Percentiles rank a stretch among this genome's conserved stretches.
Conservation (phyloP, 92 coral and sea anemone species). For the Hydrozoanthus gracilis region DNA sequence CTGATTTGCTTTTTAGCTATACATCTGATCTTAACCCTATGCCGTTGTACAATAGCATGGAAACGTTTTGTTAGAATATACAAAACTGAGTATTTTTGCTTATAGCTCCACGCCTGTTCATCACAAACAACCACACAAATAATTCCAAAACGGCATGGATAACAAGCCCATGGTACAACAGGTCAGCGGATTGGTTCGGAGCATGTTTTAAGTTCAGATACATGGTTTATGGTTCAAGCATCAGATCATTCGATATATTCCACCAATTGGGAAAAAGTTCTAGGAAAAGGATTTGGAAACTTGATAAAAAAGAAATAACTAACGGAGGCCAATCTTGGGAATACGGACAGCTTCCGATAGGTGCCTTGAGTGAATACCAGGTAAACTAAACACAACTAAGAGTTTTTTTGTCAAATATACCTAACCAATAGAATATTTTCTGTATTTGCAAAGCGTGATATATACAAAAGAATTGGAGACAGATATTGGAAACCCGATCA, state of each 20-base stretch:
- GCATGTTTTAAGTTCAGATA: constrained; percentile 65
- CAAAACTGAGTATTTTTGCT: neutral
- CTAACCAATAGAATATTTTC: too few species aligned
- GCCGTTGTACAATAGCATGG: too few species aligned
- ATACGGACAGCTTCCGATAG: constrained; percentile 59
- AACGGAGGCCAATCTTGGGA: constrained; percentile 35
- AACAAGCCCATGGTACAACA: constrained; percentile 53
- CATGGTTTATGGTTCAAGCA: constrained; percentile 62
- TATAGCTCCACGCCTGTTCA: constrained; percentile 13
- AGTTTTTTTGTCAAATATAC: too few species aligned
- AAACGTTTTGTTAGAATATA: too few species aligned
- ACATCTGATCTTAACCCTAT: too few species aligned
- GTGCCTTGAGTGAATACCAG: constrained; percentile 49
- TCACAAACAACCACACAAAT: constrained; percentile 8
- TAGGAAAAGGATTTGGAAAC: constrained; percentile 62
- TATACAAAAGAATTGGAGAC: too few species aligned
- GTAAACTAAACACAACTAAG: constrained; percentile 1
- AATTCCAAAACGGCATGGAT: constrained; percentile 22
- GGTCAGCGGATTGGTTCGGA: constrained; percentile 60
- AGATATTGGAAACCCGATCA: too few species aligned
- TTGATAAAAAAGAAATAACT: neutral
- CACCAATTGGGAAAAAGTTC: constrained; percentile 38
- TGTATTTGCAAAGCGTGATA: too few species aligned
- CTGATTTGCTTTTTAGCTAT: too few species aligned
- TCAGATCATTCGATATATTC: constrained; percentile 46